Percentiles rank a stretch among this genome's conserved stretches.
These are phyloP conservation scores for Pagrus major DNA, from an alignment of 2,113 vertebrate species.

Conservation along the genomic window DNA sequence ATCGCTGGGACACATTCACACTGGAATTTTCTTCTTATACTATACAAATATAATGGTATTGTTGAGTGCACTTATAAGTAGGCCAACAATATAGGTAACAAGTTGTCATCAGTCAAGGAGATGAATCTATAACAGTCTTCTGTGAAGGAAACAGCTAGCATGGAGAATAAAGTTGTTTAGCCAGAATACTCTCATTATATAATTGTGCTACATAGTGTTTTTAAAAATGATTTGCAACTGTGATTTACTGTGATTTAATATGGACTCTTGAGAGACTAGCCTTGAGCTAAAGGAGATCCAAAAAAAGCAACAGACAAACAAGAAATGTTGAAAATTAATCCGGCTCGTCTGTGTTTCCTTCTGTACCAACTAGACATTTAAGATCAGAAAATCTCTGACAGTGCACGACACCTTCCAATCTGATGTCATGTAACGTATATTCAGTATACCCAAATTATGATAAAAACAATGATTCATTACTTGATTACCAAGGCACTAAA, in stretches of 20 bases:
- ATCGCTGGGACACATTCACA: background rate
- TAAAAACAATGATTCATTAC: background rate
- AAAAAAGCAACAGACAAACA: background rate
- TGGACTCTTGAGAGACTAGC: background rate
- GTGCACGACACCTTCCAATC: background rate
- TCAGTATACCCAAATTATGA: background rate
- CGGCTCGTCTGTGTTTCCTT: background rate
- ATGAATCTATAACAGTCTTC: background rate
- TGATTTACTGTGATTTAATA: background rate
- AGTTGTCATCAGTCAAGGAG: background rate
- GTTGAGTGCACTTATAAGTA: background rate
- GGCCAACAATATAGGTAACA: background rate
- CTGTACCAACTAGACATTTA: background rate
- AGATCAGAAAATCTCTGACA: background rate
- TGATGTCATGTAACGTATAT: background rate
- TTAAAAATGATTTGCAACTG: background rate
- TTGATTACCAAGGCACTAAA: background rate
- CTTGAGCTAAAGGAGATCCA: background rate
- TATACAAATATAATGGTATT: background rate
- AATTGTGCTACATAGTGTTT: background rate
- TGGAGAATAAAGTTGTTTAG: background rate
- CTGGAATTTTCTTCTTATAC: constrained; percentile 23
- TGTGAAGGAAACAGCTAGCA: background rate
- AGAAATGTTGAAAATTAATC: background rate
- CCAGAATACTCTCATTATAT: background rate